Evolutionary conservation across 2,113 vertebrate species (phyloP), one percentile per base, ranked within the genome.

Genomic region (Platysternon megacephalum): DNA sequence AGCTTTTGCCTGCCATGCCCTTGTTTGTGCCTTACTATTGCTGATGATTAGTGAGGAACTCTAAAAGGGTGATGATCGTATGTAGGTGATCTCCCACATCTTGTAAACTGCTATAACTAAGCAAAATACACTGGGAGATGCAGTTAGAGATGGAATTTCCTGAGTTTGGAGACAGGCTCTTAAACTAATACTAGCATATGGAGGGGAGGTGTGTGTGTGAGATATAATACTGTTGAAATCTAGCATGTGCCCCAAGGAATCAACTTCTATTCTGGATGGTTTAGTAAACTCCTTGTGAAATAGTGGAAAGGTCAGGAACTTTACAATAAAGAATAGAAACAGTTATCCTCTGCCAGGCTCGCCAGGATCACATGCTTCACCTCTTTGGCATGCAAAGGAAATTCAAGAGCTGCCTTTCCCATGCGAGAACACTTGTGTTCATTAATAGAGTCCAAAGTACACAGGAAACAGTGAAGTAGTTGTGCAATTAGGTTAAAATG

Each of bases 401-500:
- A 82, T 88, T 81, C 84, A 89, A 74, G 82, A 87, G 58, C 51
- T 91, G 84, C 88, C 10, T 95, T 96, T 95, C 46, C 86, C 89
- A 39, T 72, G 76, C 5, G 12, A 72, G 72, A 90, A 52, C 48
- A 86, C 46, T 93, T 55, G 81, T 72, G 51, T 91, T 92, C 89
- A 82, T 92, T 94, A 85, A 52, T 35, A 61, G 85, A 51, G 44
- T 90, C 85, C 91, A 95, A 93, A 89, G 91, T 49, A 94, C 39
- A 86, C 80, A 93, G 78, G 44, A 89, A 95, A 85, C 1, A 16
- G 65, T 85, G 79, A 95, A 94, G 96, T 74, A 3, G 6, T 21
- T 2, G 94, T 4, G 19, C 58, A 55, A 78, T 39, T 93, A 90
- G 94, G 96, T 95, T 94, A 97, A 94, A 85, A 91, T 53, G 56